Evolutionary conservation across 2,113 vertebrate genomes (phyloP).

Genomic region (Pterophyllum scalare): DNA sequence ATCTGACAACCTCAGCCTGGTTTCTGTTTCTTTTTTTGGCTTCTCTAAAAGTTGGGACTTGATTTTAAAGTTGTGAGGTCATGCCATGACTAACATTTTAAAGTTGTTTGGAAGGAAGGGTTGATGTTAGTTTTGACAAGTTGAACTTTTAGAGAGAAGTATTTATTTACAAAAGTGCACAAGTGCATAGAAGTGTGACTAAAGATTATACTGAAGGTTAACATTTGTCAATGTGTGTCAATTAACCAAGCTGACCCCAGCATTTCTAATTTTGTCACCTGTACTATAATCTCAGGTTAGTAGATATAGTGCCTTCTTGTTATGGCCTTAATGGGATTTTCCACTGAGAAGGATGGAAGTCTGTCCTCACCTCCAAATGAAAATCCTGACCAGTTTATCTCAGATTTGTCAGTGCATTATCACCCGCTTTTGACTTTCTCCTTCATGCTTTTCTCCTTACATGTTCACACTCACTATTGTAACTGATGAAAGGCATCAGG

Average conservation of each 20-base stretch:
- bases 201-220: neutral
- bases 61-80: conserved; percentile 15
- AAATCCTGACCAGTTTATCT: conserved; percentile 48
- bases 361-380: conserved; percentile 53
- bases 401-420: conserved; percentile 70
- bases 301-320: neutral
- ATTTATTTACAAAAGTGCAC: neutral
- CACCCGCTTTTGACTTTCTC: conserved; percentile 15
- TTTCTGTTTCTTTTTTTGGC: neutral
- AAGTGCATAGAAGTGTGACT: neutral
- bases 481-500: neutral
- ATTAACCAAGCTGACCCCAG: neutral
- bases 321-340: conserved; percentile 51
- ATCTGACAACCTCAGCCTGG: neutral
- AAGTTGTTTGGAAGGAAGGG: neutral
- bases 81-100: conserved; percentile 29
- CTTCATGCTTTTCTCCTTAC: conserved; percentile 26
- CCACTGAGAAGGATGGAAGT: conserved; percentile 56
- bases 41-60: neutral
- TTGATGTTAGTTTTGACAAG: neutral
- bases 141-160: neutral
- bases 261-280: neutral
- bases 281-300: neutral
- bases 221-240: neutral
- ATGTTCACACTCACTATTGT: conserved; percentile 25